Conservation (phyloP, 1,140 invertebrate species). For the Centruroides sculpturatus region DNA sequence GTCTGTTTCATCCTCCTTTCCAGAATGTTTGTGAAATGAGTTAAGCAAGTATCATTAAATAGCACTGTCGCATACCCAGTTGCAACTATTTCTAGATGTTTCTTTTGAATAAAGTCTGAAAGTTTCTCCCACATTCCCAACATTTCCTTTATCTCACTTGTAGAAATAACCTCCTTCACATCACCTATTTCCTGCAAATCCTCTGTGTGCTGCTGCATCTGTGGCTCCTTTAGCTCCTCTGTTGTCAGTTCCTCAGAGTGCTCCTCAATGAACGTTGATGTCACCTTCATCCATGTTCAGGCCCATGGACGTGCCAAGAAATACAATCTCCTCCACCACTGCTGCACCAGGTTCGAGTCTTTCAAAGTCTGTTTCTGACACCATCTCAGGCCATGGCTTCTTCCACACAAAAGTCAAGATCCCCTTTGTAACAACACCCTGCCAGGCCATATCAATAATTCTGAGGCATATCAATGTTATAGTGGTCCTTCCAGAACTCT, state of each 20-base stretch:
- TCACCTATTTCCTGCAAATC: neutral
- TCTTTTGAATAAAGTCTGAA: too few species aligned
- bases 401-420: neutral
- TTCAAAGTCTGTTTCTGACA: too few species aligned
- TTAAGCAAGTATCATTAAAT: too few species aligned
- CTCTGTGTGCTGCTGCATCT: neutral
- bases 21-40: too few species aligned
- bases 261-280: constrained; percentile 20
- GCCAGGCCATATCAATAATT: neutral
- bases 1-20: too few species aligned
- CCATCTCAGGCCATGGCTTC: neutral
- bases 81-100: too few species aligned
- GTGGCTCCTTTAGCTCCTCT: constrained; percentile 2
- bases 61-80: too few species aligned
- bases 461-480: too few species aligned
- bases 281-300: constrained; percentile 21
- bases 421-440: neutral
- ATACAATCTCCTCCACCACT: constrained; percentile 24
- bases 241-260: constrained; percentile 20
- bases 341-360: neutral
- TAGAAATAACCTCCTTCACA: neutral
- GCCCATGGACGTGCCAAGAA: neutral
- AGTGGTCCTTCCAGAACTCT: neutral
- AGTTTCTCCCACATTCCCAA: too few species aligned
- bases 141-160: neutral